Base-by-base conservation (phyloP, 2,113 vertebrate genomes). In the Percina caprodes region DNA sequence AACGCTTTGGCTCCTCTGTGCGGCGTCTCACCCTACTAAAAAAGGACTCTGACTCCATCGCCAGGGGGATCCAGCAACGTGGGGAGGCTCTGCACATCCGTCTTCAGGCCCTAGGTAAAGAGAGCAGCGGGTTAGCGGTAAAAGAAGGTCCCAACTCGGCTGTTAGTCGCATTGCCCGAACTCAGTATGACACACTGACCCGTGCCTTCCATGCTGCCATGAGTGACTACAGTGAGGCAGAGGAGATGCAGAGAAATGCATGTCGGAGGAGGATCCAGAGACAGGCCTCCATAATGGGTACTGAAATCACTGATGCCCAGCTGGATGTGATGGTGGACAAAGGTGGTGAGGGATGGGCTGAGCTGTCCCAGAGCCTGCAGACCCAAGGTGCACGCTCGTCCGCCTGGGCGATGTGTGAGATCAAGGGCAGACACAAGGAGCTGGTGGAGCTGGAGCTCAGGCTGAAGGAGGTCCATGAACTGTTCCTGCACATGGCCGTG, bases 281-380 rank as follows among this genome's bases (percentile, higher is more conserved):
- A 19, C 97, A 99, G 87, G 94, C 97, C 21, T 96, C 97, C 85
- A 97, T 99, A 79, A 91, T 98, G 93, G 97, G 97, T 51, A 94
- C 95, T 26, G 93, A 96, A 3, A 92, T 98, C 55, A 96, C 92
- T 2, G 89, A 95, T 4, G 89, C 96, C 13, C 94, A 97, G 92
- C 95, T 99, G 16, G 96, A 98, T 62, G 92, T 87, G 66, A 94
- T 97, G 91, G 96, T 97, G 16, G 96, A 98, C 74, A 96, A 96
- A 91, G 96, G 96, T 67, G 96, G 93, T 21, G 96, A 97, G 94
- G 97, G 97, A 6, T 94, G 91, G 89, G 16, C 48, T 0, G 96
- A 97, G 35, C 96, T 97, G 88, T 96, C 96, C 0, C 96, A 96
- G 88, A 97, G 96, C 88, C 89, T 98, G 79, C 86, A 97, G 88